Conservation (phyloP, 2,888 invertebrate genomes). For the Esperia sulphurella region DNA sequence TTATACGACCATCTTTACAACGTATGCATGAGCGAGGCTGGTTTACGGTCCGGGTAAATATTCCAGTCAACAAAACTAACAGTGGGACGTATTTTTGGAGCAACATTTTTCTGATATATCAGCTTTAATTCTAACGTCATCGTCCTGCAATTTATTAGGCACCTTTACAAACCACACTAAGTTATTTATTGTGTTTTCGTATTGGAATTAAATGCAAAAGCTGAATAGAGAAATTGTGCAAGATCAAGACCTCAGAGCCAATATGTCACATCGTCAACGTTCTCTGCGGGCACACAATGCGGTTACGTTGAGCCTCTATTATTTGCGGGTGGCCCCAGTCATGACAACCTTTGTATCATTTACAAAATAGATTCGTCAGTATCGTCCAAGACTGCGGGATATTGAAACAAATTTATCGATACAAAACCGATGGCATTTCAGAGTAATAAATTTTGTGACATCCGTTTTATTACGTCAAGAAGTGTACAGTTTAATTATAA, state of each 20-base stretch:
- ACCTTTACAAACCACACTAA: background rate
- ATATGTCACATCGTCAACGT: constrained; percentile 50
- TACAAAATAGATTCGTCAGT: constrained; percentile 56
- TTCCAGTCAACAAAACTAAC: constrained; percentile 27
- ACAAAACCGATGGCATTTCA: too few species aligned
- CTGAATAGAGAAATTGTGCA: constrained; percentile 32
- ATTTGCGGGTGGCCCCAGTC: constrained; percentile 63
- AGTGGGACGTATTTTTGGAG: constrained; percentile 8
- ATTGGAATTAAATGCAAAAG: constrained; percentile 23
- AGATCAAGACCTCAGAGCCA: constrained; percentile 44
- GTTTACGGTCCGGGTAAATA: constrained; percentile 37
- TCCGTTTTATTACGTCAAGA: too few species aligned
- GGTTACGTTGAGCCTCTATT: constrained; percentile 37
- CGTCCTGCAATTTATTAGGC: constrained; percentile 4
- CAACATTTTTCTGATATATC: background rate
- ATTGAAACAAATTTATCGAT: background rate
- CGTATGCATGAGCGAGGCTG: constrained; percentile 33
- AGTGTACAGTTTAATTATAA: too few species aligned
- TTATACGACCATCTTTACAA: constrained; percentile 46
- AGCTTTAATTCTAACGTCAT: constrained; percentile 4
- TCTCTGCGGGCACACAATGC: constrained; percentile 43
- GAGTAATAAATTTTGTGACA: too few species aligned
- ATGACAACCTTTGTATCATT: constrained; percentile 40
- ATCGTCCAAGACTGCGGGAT: constrained; percentile 41
- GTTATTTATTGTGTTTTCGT: constrained; percentile 2